These are phyloP conservation scores for Capromys pilorides DNA, from an alignment of 2,797 vertebrate genomes.

Conservation along the genomic window DNA sequence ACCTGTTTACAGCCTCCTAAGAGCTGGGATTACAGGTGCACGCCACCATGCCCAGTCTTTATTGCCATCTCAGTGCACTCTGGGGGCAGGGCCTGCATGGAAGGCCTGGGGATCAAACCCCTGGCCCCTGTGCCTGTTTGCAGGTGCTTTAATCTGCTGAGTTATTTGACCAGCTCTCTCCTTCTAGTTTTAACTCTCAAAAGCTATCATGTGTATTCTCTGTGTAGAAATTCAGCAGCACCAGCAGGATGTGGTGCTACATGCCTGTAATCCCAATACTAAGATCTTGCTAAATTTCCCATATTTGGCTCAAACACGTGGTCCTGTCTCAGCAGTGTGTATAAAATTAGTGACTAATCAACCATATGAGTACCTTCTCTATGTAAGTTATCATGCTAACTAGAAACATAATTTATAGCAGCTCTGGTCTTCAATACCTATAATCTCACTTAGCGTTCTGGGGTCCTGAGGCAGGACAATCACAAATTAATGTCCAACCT, in stretches of 20 bases:
- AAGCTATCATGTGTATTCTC: background rate
- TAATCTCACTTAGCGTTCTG: background rate
- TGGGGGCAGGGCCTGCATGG: no score
- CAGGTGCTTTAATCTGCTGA: no score
- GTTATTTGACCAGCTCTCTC: background rate
- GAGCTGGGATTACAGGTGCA: no score
- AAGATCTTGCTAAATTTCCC: background rate
- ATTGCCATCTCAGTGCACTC: no score
- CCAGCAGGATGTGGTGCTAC: background rate
- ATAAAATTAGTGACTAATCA: background rate
- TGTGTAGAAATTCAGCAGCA: accelerated
- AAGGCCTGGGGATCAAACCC: no score
- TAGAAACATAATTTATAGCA: background rate
- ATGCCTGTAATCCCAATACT: background rate
- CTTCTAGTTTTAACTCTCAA: background rate
- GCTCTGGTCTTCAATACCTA: background rate
- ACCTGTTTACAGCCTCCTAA: no score
- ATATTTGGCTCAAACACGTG: background rate
- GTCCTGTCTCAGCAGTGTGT: background rate
- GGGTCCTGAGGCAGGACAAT: background rate
- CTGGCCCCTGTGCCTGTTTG: no score
- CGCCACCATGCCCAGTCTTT: no score
- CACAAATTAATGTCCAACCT: background rate
- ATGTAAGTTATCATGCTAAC: background rate
- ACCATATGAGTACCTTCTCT: background rate